Base-by-base conservation (phyloP, 2,113 vertebrate genomes). In the Podiceps cristatus region DNA sequence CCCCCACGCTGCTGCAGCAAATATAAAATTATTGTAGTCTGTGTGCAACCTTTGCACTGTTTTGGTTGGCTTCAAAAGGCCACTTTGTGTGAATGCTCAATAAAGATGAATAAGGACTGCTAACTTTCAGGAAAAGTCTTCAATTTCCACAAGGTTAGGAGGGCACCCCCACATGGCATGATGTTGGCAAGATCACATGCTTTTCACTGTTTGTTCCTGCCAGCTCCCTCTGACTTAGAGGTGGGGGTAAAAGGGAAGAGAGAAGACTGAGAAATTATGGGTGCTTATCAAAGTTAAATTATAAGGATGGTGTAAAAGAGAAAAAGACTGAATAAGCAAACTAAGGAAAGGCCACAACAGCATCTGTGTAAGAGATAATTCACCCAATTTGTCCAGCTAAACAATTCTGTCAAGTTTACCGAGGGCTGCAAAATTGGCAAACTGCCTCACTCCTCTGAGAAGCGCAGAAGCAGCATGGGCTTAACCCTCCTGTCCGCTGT, bases 361-460 rank as follows among this genome's bases (percentile, higher is more conserved):
- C 67, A 59, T 35, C 40, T 95, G 58, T 82, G 56, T 93, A 67
- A 85, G 77, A 94, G 83, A 94, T 96, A 95, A 94, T 85, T 96
- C 90, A 75, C 40, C 73, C 60, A 60, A 93, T 94, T 96, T 91
- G 87, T 90, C 86, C 87, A 91, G 73, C 87, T 96, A 94, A 96
- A 96, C 69, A 94, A 55, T 93, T 97, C 80, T 94, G 89, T 91
- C 73, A 87, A 68, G 56, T 89, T 95, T 93, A 93, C 49, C n/a
- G 35, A 78, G 47, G 73, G 27, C 77, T 96, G 73, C 29, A 85
- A 75, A 95, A 91, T 3, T 87, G 87, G 86, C 72, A 84, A 58
- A 50, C 74, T 90, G 83, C 80, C 84, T 91, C 31, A 37, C 27
- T 91, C 24, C 74, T 89, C 2, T 0, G 0, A 79, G 82, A 64